A percentile compares a stretch with the other conserved stretches of the same genome.
These are phyloP conservation scores for Ceratothoa steindachneri DNA, from an alignment of 2,888 invertebrate species.

Conservation along the genomic window DNA sequence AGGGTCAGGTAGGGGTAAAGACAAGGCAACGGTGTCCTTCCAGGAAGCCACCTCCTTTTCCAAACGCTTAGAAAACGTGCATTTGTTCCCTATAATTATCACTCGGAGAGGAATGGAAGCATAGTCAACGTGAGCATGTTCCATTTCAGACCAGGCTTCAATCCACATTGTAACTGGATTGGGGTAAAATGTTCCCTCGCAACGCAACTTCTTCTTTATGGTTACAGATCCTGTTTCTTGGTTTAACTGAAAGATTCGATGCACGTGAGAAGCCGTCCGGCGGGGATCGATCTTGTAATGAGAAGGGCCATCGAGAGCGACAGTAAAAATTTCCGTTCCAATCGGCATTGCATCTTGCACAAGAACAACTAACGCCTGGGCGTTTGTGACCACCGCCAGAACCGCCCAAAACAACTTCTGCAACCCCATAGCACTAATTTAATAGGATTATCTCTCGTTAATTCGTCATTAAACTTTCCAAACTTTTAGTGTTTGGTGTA, in stretches of 20 bases:
- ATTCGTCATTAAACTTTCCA: conserved; percentile 2
- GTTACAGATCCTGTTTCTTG: conserved; percentile 69
- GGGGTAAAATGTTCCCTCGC: conserved; percentile 77
- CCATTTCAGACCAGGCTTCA: conserved; percentile 70
- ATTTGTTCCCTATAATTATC: conserved; percentile 57
- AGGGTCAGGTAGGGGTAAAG: conserved; percentile 40
- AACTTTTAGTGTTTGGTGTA: background rate
- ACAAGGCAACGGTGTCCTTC: conserved; percentile 46
- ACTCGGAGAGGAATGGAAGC: conserved; percentile 74
- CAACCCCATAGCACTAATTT: conserved; percentile 26
- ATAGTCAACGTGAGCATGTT: conserved; percentile 64
- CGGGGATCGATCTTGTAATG: conserved; percentile 74
- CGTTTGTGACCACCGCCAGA: conserved; percentile 16
- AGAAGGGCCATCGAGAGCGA: conserved; percentile 72
- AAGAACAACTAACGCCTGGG: conserved; percentile 31
- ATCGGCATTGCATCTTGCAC: conserved; percentile 38
- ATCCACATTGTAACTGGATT: conserved; percentile 80
- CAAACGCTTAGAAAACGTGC: conserved; percentile 24
- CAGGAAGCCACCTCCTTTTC: conserved; percentile 35
- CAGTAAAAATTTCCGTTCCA: conserved; percentile 33
- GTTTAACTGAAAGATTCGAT: conserved; percentile 70
- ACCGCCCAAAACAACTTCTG: conserved; percentile 32
- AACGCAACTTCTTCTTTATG: conserved; percentile 67
- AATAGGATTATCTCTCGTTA: background rate
- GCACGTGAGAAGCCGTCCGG: conserved; percentile 76